Evolutionary conservation across 2,888 invertebrate species (phyloP).

Genomic region (Hybos culiciformis): DNA sequence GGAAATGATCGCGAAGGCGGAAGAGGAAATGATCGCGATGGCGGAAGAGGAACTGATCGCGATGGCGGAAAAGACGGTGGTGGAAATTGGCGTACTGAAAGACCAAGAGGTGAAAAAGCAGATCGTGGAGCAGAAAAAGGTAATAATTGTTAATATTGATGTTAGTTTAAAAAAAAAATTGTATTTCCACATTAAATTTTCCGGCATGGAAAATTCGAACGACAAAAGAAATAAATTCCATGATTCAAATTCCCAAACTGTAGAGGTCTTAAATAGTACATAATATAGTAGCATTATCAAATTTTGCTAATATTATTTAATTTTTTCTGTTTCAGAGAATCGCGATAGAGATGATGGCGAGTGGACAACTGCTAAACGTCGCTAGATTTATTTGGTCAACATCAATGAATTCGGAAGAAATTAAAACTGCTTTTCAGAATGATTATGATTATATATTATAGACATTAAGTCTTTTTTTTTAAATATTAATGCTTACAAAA

Average conservation of each 20-base stretch:
- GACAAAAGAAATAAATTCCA: too few species aligned
- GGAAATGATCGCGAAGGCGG: slow-evolving; percentile 12
- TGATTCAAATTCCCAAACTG: too few species aligned
- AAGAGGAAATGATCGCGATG: slow-evolving; percentile 24
- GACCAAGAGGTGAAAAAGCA: slow-evolving; percentile 26
- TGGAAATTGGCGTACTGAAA: slow-evolving; percentile 31
- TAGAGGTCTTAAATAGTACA: too few species aligned
- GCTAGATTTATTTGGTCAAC: too few species aligned
- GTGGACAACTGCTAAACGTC: slow-evolving; percentile 46
- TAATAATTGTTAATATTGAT: slow-evolving; percentile 11
- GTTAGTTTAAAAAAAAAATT: too few species aligned
- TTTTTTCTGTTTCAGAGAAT: slow-evolving; percentile 35
- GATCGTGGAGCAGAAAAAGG: slow-evolving; percentile 26
- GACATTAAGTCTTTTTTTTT: too few species aligned
- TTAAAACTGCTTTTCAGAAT: too few species aligned
- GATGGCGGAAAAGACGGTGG: slow-evolving; percentile 19
- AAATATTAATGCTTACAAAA: too few species aligned
- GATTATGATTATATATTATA: too few species aligned
- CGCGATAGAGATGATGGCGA: slow-evolving; percentile 41
- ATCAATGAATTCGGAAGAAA: too few species aligned
- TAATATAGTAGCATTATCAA: too few species aligned
- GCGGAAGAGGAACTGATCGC: slow-evolving; percentile 15
- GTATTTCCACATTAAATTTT: background rate
- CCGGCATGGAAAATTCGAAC: too few species aligned
- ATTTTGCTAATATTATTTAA: background rate